Evolutionary conservation across 2,888 invertebrate species (phyloP), one percentile per base, ranked within the genome.

Genomic region (Amphimallon solstitiale): DNA sequence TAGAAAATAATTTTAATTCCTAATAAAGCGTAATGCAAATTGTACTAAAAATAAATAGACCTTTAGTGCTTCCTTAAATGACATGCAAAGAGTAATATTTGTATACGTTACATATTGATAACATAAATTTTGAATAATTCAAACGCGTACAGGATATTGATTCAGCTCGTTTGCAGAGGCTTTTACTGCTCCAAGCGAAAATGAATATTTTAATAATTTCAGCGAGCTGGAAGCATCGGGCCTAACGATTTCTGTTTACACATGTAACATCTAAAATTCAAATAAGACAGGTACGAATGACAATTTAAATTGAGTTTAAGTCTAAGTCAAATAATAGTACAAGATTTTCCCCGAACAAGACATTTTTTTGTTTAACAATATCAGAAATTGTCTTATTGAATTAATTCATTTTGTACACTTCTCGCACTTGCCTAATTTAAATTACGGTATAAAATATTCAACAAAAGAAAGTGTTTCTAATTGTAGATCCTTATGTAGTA

Each of bases 201-300:
- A 51, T 51, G 51, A 51, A 51, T 51, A 51, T 35, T 35, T 51
- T 51, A 51, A 45, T 45, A 45, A n/a, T 45, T 45, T 19, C 10
- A 45, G 35, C n/a, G 35, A 51, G 51, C 15, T 51, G 35, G 10
- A 10, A 6, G 45, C 45, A 45, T 19, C 45, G 45, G 6, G 17
- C 14, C 10, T 51, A 35, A 51, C 14, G 35, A 51, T 15, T 19
- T 15, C 15, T 35, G 35, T 37, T 48, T 34, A 51, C 51, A 29
- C 51, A 35, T 51, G 51, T 51, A 51, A 51, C 35, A 51, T 51
- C 35, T 14, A 34, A 35, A 51, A 51, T 51, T 37, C 51, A 51
- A 51, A 51, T 35, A 51, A 51, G 51, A 15, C 35, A 35, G 35
- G 51, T 51, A 51, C 35, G 17, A 12, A 35, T 29, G 15, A 51